Evolutionary conservation across 2,113 vertebrate species (phyloP), one percentile per base, ranked within the genome.

Genomic region (Embiotoca jacksoni): DNA sequence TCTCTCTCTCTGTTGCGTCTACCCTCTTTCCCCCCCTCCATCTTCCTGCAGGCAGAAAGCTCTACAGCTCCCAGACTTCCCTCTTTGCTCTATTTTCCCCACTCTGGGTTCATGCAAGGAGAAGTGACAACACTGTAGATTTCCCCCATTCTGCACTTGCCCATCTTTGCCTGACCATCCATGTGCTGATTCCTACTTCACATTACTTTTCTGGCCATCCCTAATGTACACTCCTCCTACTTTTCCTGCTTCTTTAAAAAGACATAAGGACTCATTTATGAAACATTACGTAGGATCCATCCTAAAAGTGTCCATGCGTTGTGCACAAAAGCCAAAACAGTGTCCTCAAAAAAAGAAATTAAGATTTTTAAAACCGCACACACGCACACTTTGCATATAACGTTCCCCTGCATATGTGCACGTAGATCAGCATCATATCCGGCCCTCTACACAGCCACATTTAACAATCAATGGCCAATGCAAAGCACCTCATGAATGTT

Each of bases 41-140:
- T 68, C 54, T 41, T 41, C 47, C 73, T 52, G 55, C 31, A 55
- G 76, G 44, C 44, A 63, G 14, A 72, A 69, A 63, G 31, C 81
- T 75, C 78, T 69, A 49, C 39, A 81, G 71, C 69, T 63, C 36
- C 56, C 55, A 55, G 37, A 55, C 31, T 14, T 15, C 13, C 41
- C 7, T 32, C 49, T 60, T 59, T 55, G 60, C 46, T 82, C 78
- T 59, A 54, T 52, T 74, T 63, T 33, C 35, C 54, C 41, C 56
- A 49, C 6, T 80, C 16, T 1, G 1, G 47, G 56, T 77, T 55
- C 69, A 62, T 10, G 14, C 0, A 1, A 64, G 30, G 23, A 72
- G 41, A 75, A 59, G 39, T 64, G 55, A 72, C 61, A 63, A 16
- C 3, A 32, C 6, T 54, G 50, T 14, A 15, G 56, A 65, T 44